Evolutionary conservation across 2,888 invertebrate genomes (phyloP), one percentile per base, ranked within the genome.

Genomic region (Drosophila putrida): DNA sequence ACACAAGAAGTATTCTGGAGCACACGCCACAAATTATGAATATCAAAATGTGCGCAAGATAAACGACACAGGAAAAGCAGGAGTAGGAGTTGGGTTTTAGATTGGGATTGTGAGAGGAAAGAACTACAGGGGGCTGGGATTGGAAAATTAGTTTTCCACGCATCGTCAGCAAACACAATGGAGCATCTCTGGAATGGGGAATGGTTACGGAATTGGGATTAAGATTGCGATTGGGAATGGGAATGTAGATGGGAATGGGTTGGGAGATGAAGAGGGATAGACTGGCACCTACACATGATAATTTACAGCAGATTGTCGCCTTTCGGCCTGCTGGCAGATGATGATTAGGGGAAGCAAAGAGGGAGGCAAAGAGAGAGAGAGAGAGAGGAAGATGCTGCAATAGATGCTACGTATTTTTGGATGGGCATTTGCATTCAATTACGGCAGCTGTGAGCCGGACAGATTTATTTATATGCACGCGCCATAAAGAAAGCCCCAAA

Each of bases 141-240:
- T 66, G 78, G 84, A 86, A 91, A 91, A 91, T 91, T 91, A 91
- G 91, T 91, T 91, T 91, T 91, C 91, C 91, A 90, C 86, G 91
- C 91, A 90, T 90, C 91, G 90, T 75, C 87, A 87, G 78, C 82
- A 84, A 77, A 88, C 74, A 91, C 90, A 91, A 91, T 91, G 90
- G 90, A 89, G 91, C 91, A 87, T 77, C 77, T 71, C 75, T 54
- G 43, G 60, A 50, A 35, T 57, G 50, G 38, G 60, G 55, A 54
- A 38, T 15, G 49, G 62, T 41, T 44, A 54, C 11, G 49, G 41
- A 58, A 58, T 36, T 35, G 47, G 28, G 46, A 49, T 47, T 57
- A 36, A 15, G 25, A 36, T 41, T 36, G 43, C 27, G 27, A 36
- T 15, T 31, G 41, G 31, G 27, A 8, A 15, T 2, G 13, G 4